Percentiles rank a stretch among this genome's conserved stretches.
Evolutionary conservation across 2,113 vertebrate genomes (phyloP).

Genomic region (Sinosuthora webbiana): DNA sequence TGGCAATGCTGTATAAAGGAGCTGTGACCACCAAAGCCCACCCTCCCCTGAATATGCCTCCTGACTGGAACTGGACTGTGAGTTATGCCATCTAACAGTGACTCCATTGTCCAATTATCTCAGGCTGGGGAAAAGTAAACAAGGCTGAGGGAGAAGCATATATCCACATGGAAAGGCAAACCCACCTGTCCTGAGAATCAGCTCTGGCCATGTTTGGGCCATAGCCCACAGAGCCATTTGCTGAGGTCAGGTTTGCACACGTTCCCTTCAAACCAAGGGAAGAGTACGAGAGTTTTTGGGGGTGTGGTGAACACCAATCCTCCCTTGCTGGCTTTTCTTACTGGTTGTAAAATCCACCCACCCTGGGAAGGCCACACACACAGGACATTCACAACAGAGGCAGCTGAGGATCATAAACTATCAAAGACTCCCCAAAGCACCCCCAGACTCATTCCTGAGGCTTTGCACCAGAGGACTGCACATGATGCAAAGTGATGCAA

Average conservation of each 20-base stretch:
- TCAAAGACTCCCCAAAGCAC: not conserved
- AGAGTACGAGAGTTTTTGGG: not conserved
- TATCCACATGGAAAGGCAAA: not conserved
- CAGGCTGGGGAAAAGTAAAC: not conserved
- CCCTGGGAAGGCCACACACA: not conserved
- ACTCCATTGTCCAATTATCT: not conserved
- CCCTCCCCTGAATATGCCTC: not conserved
- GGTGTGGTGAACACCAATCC: not conserved
- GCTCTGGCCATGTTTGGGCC: not conserved
- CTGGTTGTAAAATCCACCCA: not conserved
- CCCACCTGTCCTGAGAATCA: not conserved
- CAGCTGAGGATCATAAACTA: not conserved
- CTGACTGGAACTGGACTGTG: not conserved
- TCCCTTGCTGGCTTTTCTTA: not conserved
- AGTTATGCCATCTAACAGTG: not conserved
- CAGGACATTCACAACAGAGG: not conserved
- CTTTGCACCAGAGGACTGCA: not conserved
- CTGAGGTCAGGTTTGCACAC: not conserved
- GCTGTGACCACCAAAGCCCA: rapidly evolving
- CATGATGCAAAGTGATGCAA: not conserved
- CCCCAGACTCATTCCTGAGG: not conserved
- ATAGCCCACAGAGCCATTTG: not conserved
- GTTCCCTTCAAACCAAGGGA: not conserved
- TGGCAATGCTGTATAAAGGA: not conserved
- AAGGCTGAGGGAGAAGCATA: not conserved